phyloP scores from a whole-genome alignment of 1,140 invertebrate genomes.

The Lepidotrigona ventralis region DNA sequence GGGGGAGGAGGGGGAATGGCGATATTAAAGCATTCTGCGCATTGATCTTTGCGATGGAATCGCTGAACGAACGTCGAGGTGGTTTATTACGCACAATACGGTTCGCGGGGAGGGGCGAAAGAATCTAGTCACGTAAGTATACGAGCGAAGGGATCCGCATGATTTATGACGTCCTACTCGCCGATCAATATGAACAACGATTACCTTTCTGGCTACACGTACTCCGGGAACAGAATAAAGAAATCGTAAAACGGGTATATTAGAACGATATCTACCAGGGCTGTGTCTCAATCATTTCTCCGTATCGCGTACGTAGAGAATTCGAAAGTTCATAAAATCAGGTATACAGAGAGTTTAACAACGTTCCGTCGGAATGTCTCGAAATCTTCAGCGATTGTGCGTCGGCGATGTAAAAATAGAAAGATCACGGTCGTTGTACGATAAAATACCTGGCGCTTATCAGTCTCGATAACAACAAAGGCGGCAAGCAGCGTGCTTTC shows the following conservation, averaged over 20 bases:
- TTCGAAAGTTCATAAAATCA: not conserved
- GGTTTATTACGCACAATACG: slow-evolving; percentile 12
- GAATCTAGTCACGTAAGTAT: slow-evolving; percentile 25
- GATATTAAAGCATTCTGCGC: not conserved
- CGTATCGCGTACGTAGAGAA: not conserved
- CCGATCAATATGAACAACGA: slow-evolving; percentile 1
- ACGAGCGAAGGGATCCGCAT: slow-evolving; percentile 3
- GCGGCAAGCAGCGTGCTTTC: slow-evolving; percentile 14
- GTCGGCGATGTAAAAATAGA: not conserved
- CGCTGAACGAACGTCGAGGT: not conserved
- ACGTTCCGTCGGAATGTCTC: not conserved
- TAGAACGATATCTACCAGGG: not conserved
- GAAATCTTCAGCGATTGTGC: too few species aligned
- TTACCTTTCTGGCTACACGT: not conserved
- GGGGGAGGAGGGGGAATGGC: too few species aligned
- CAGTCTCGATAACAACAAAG: not conserved
- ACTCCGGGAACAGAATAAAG: not conserved
- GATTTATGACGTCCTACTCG: slow-evolving; percentile 25
- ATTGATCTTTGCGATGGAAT: not conserved
- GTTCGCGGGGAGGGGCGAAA: not conserved
- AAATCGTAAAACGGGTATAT: not conserved
- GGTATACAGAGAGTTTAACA: too few species aligned
- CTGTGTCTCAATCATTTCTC: not conserved
- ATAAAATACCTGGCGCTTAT: not conserved
- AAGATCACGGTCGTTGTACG: not conserved